A percentile compares a stretch with the other conserved stretches of the same genome.
phyloP scores from a whole-genome alignment of 2,113 vertebrate genomes.

The Delphinus delphis region DNA sequence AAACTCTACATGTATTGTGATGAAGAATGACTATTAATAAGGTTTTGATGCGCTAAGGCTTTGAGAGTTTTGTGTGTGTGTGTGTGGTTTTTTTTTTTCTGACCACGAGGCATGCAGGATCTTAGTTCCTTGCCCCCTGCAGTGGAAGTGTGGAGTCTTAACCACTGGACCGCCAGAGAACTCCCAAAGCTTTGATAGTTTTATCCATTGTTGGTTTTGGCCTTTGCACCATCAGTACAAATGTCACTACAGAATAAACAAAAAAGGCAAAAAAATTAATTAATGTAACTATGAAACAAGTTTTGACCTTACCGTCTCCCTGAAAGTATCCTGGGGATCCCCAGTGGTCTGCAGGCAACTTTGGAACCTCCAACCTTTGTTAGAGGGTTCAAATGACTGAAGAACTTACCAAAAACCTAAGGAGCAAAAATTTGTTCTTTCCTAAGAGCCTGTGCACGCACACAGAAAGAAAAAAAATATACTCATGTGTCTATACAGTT shows the following conservation, averaged over 20 bases:
- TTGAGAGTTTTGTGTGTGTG: background rate
- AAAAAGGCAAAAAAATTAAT: background rate
- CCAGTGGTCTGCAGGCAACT: background rate
- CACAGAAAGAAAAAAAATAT: background rate
- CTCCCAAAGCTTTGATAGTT: background rate
- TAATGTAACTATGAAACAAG: background rate
- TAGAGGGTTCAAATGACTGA: background rate
- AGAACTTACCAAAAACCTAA: background rate
- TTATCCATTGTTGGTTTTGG: background rate
- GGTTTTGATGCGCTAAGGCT: background rate
- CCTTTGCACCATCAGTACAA: background rate
- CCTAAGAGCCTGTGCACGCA: background rate
- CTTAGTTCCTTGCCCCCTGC: background rate
- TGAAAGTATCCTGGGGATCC: background rate
- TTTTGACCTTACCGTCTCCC: background rate
- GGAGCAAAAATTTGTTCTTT: background rate
- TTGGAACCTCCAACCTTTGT: background rate
- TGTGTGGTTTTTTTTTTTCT: background rate
- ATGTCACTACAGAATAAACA: background rate
- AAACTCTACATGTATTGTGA: background rate
- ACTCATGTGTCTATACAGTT: background rate
- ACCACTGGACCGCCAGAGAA: background rate
- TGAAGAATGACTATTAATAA: background rate
- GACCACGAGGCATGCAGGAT: background rate
- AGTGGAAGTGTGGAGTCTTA: too few species aligned